Evolutionary conservation across 2,888 invertebrate genomes (phyloP).

Genomic region (Merodon equestris): DNA sequence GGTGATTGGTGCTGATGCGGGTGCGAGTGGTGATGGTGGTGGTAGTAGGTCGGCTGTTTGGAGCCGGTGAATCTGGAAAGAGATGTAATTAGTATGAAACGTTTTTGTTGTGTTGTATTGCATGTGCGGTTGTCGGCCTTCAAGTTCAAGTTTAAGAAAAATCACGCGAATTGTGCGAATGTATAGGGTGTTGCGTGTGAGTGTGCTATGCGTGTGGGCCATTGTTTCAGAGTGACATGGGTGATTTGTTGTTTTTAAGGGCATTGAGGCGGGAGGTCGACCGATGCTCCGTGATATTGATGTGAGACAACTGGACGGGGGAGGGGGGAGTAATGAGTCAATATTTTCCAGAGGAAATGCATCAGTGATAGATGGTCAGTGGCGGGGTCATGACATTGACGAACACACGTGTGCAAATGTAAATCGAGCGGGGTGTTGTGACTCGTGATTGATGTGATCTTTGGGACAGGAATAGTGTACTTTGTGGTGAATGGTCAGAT

Average conservation of each 20-base stretch:
- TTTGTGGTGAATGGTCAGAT: too few species aligned
- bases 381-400: constrained; percentile 19
- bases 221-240: constrained; percentile 33
- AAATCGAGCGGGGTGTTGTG: neutral
- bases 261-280: constrained; percentile 18
- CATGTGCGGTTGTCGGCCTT: constrained; percentile 31
- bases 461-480: too few species aligned
- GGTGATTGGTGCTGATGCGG: constrained; percentile 58
- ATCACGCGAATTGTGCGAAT: constrained; percentile 39
- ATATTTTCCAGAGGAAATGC: constrained; percentile 5
- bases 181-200: constrained; percentile 38
- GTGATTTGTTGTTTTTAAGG: constrained; percentile 44
- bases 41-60: constrained; percentile 71
- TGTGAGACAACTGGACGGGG: constrained; percentile 11
- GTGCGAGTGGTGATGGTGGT: constrained; percentile 70
- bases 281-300: constrained; percentile 55
- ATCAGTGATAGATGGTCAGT: neutral
- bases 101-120: neutral
- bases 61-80: constrained; percentile 52
- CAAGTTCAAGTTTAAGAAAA: constrained; percentile 55
- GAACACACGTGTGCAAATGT: neutral
- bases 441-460: neutral
- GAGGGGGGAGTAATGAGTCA: constrained; percentile 36
- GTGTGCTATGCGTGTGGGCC: constrained; percentile 42
- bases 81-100: constrained; percentile 5